Evolutionary conservation across 2,113 vertebrate species (phyloP).

Genomic region (Eurypyga helias): DNA sequence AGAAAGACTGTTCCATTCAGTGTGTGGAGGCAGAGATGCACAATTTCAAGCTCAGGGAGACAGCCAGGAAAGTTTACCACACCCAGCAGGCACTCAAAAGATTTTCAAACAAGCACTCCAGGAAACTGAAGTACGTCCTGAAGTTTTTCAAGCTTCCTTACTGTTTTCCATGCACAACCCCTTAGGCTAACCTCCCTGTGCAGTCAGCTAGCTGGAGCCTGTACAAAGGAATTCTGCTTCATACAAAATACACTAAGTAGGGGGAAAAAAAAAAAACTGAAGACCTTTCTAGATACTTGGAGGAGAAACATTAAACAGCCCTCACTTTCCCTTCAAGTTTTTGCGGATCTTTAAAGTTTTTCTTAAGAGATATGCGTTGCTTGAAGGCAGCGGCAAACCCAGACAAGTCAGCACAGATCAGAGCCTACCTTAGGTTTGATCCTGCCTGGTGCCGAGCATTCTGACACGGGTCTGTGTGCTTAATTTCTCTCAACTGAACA

Average conservation of each 20-base stretch:
- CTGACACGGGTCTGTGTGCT: background rate
- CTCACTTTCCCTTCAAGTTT: background rate
- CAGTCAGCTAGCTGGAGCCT: conserved; percentile 42
- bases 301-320: conserved; percentile 4
- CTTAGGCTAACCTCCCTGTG: conserved; percentile 20
- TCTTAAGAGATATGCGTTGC: background rate
- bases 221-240: conserved; percentile 35
- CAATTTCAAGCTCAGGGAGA: background rate
- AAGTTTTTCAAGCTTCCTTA: conserved; percentile 29
- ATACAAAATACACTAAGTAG: background rate
- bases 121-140: background rate
- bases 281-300: background rate
- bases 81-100: conserved; percentile 21
- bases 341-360: background rate
- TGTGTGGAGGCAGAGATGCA: background rate
- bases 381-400: background rate
- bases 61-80: conserved; percentile 32
- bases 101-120: conserved; percentile 49
- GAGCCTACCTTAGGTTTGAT: background rate
- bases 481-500: background rate
- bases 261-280: background rate
- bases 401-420: background rate
- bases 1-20: background rate
- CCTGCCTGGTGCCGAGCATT: background rate
- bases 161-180: conserved; percentile 11